Base-by-base conservation (phyloP, 2,888 invertebrate species). In the Allolobophora icterica region DNA sequence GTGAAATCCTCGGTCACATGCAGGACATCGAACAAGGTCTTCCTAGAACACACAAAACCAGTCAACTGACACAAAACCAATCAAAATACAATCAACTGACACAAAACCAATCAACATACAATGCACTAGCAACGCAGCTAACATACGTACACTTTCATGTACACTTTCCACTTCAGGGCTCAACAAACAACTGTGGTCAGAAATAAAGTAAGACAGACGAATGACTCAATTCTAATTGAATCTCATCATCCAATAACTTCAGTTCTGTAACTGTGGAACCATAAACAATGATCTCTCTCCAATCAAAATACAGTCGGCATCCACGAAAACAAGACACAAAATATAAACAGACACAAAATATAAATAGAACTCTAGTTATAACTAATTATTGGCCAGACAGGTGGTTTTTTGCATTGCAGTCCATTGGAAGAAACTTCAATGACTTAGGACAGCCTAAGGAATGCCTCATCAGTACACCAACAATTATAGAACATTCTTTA, bases 1-100 rank as follows among this genome's bases (percentile, higher is more conserved):
- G 42, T 91, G 91, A 84, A 87, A 90, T 19, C 91, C 91, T 52
- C 90, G n/a, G 90, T 91, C 91, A n/a, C 91, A 91, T 19, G 89
- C 38, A 83, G 90, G 89, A 87, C 91, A 91, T 21, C 87, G 90
- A 89, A 91, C 34, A 52, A 91, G 90, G n/a, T 84, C 34, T n/a
- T 90, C 91, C 91, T 91, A 45, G 19, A 40, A 89, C 24, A 40
- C 34, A 13, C 8, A 89, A 34, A 89, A 17, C 21, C 24, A 89
- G 5, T n/a, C 30, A n/a, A n/a, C 30, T 8, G 6, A 71, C 71
- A 58, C 17, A 3, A 17, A 45, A 17, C 6, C 45, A 45, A 17
- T 2, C 45, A 45, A 45, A 45, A 40, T 40, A 40, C 40, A 40
- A 13, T 8, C 40, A 13, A 40, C 40, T 8, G 13, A 21, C 87